Percentiles rank a stretch among this genome's conserved stretches.
phyloP scores from a whole-genome alignment of 1,140 invertebrate genomes.

The Proctacanthus coquilletti region DNA sequence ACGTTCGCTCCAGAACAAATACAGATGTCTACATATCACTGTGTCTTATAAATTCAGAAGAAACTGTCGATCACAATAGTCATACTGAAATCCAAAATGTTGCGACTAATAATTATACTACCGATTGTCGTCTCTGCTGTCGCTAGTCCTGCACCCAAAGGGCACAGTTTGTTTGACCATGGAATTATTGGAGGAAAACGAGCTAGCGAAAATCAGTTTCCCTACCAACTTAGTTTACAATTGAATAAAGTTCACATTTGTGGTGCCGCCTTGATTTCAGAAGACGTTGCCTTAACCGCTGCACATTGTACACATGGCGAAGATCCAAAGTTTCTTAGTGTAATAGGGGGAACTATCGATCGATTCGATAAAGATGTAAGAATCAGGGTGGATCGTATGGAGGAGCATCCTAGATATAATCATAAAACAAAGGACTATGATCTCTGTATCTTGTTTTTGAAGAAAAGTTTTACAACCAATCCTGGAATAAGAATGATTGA shows the following conservation, averaged over 20 bases:
- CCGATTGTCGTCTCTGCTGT: too few species aligned
- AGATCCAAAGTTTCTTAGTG: constrained; percentile 15
- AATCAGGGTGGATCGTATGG: constrained; percentile 10
- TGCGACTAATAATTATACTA: too few species aligned
- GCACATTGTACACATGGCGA: constrained; percentile 42
- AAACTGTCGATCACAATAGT: too few species aligned
- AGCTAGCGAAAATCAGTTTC: constrained; percentile 31
- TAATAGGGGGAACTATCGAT: constrained; percentile 22
- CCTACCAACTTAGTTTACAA: constrained; percentile 41
- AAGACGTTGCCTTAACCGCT: constrained; percentile 43
- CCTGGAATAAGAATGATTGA: too few species aligned
- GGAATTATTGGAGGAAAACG: constrained; percentile 32
- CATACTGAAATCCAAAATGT: too few species aligned
- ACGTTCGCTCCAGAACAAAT: too few species aligned
- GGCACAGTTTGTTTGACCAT: too few species aligned
- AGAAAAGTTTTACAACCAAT: too few species aligned
- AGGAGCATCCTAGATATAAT: constrained; percentile 27
- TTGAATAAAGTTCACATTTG: constrained; percentile 36
- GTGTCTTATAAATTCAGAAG: too few species aligned
- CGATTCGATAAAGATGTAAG: constrained; percentile 13
- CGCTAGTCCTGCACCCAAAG: too few species aligned
- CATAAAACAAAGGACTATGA: constrained; percentile 20
- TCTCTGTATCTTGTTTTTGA: too few species aligned
- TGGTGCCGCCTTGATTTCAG: constrained; percentile 42
- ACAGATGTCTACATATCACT: too few species aligned